Conservation (phyloP, 2,888 invertebrate species). For the Lycophotia porphyrea region DNA sequence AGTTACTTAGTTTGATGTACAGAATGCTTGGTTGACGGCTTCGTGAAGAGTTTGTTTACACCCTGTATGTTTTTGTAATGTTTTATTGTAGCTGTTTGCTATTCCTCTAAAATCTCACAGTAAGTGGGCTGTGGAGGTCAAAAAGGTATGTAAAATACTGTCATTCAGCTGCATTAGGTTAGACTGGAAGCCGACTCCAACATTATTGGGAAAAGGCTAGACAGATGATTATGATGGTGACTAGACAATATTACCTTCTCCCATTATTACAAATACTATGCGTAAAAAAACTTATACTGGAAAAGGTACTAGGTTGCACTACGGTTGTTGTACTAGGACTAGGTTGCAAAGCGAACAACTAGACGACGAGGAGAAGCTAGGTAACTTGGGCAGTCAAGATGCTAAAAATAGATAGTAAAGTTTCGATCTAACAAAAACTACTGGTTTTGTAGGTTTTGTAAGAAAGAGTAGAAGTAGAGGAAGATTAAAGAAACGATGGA, state of each 20-base stretch:
- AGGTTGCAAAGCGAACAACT: background rate
- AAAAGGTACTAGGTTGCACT: no score
- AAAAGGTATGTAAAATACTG: background rate
- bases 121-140: background rate
- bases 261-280: background rate
- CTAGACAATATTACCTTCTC: background rate
- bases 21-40: no score
- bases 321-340: no score
- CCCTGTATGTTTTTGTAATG: no score
- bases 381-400: background rate
- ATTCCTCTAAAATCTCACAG: no score
- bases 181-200: background rate
- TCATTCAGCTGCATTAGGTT: background rate
- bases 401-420: background rate
- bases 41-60: no score
- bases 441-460: background rate
- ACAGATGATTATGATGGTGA: background rate
- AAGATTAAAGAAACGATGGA: no score
- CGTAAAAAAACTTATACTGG: background rate
- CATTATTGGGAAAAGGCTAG: background rate
- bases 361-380: background rate
- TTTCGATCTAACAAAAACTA: background rate
- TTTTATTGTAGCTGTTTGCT: no score
- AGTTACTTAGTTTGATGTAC: no score
- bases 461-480: no score